Evolutionary conservation across 2,797 vertebrate genomes (phyloP), one percentile per base, ranked within the genome.

Genomic region (Phalanger gymnotis): DNA sequence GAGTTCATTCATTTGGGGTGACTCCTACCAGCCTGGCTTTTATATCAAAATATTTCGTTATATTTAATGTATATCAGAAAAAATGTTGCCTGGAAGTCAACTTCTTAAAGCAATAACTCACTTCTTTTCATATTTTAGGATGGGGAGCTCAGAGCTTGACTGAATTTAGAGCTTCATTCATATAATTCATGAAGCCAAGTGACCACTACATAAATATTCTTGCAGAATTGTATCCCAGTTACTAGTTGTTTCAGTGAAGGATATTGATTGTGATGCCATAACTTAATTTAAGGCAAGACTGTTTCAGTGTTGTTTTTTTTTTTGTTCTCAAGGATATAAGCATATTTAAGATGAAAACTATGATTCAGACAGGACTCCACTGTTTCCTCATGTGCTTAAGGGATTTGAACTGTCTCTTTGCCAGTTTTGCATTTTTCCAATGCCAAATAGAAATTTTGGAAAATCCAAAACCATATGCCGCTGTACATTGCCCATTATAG

Each of bases 321-420:
- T 73, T 96, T 96, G 90, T 95, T 57, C 55, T 52, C n/a, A 58
- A 94, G 95, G 95, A 96, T 97, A 96, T 95, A 96, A 96, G 96
- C 95, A 96, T 95, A 94, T 96, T 94, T 92, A 93, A 97, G 96
- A 95, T 96, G 96, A 96, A 87, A 56, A 96, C 94, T 95, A 54
- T 54, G 90, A 94, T 95, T 96, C 96, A 94, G 94, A 96, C 19
- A 94, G 87, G 92, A 96, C 94, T 94, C 93, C 93, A 52, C 96
- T 93, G 92, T 87, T 96, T 55, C 95, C 93, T 95, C 97, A 97
- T 92, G 94, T 53, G 25, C 96, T 96, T 97, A 94, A 96, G 95
- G 97, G 96, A 96, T 95, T 96, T 96, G 93, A 97, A 92, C 97
- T 95, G 94, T 97, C 97, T 97, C 94, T 98, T 95, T 96, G 57